Base-by-base conservation (phyloP, 1,140 invertebrate species). In the Drosophila nannoptera region DNA sequence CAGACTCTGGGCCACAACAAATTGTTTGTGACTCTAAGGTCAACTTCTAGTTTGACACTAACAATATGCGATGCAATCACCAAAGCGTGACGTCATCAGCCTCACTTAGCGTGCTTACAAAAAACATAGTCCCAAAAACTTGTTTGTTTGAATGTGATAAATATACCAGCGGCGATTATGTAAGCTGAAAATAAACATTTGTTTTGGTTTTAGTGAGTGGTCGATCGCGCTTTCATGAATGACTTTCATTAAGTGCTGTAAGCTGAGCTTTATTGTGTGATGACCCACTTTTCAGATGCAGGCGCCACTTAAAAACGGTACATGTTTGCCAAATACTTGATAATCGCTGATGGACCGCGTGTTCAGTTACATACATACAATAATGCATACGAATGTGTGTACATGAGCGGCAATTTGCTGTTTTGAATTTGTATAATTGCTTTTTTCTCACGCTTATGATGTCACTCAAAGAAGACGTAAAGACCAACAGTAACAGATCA, bases 401-500 rank as follows among this genome's bases (percentile, higher is more conserved):
- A 22, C 31, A 48, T 69, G 36, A 40, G 14, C 36, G 43, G 1
- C 11, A 33, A 11, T 22, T 43, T 43, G 4, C 40, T 43, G 40
- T 43, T n/a, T 43, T 42, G 52, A 75, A 71, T 59, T 66, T 48
- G 38, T 66, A 45, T 75, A 75, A 71, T 69, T 70, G 73, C 32
- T 71, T 71, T 76, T 80, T 86, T 84, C 80, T 71, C 80, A 84
- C 81, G 80, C 63, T 80, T 67, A 80, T 86, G 76, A 83, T 84
- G 80, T 83, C 80, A 84, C 65, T 64, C 53, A 43, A 29, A 52
- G 49, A 56, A 73, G 73, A 58, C 78, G 65, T 50, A 73, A 63
- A 50, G 48, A 36, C 55, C 46, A 76, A 59, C 62, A 56, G 53
- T 46, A 65, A 66, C 14, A 82, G 48, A 60, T 64, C 48, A 48